Conservation (phyloP, 2,113 vertebrate genomes). For the Phasianus colchicus region DNA sequence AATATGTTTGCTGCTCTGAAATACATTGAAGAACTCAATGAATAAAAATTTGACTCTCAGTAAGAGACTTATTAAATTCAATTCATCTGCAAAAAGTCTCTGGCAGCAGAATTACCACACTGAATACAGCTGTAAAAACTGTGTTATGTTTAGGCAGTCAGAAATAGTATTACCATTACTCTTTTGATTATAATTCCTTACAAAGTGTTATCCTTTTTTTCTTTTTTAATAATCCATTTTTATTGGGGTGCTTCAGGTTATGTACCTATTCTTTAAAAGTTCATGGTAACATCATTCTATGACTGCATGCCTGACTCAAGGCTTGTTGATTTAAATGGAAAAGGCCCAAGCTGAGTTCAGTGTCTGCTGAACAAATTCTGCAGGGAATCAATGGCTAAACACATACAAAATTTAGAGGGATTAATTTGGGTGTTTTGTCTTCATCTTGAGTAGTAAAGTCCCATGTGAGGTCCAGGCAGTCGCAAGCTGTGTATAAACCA, state of each 20-base stretch:
- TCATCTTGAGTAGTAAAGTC: neutral
- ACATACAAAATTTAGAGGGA: neutral
- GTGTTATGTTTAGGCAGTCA: neutral
- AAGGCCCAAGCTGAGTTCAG: neutral
- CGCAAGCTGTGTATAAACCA: neutral
- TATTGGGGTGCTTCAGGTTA: neutral
- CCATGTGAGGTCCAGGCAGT: neutral
- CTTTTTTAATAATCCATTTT: neutral
- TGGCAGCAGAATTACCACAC: neutral
- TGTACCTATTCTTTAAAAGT: fast-evolving
- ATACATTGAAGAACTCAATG: neutral
- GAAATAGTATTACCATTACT: neutral
- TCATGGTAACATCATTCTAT: neutral
- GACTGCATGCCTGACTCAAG: neutral
- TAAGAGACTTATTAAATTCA: neutral
- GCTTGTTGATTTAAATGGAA: neutral
- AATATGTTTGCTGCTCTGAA: conserved; percentile 9
- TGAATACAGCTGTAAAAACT: neutral
- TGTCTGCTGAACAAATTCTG: neutral
- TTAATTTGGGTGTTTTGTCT: neutral
- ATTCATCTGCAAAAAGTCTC: neutral
- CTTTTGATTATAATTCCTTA: neutral
- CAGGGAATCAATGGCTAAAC: neutral
- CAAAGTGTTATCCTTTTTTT: neutral
- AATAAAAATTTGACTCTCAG: neutral